phyloP scores from a whole-genome alignment of 2,888 invertebrate species.

The Trisateles emortualis region DNA sequence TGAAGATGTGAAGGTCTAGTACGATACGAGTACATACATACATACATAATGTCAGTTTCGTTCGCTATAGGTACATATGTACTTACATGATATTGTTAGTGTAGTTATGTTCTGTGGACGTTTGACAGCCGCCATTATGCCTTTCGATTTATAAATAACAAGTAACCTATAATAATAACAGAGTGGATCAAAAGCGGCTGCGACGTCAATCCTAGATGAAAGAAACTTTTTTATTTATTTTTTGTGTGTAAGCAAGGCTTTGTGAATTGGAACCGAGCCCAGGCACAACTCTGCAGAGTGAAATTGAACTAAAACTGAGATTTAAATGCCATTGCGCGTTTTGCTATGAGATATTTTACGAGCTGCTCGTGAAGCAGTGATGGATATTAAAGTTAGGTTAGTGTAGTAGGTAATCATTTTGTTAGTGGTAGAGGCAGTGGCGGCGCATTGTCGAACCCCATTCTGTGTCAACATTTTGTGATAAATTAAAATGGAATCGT shows the following conservation, averaged over 20 bases:
- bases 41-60: too few species aligned
- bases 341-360: background rate
- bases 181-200: conserved; percentile 50
- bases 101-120: conserved; percentile 28
- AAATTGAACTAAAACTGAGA: background rate
- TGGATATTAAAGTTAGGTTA: background rate
- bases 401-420: background rate
- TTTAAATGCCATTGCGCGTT: conserved; percentile 15
- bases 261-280: conserved; percentile 40
- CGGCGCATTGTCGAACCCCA: conserved; percentile 41
- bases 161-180: conserved; percentile 56
- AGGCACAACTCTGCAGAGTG: conserved; percentile 15
- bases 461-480: conserved; percentile 47
- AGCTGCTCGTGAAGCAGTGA: conserved; percentile 1
- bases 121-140: conserved; percentile 34
- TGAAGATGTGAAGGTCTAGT: too few species aligned
- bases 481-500: conserved; percentile 48
- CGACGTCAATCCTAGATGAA: conserved; percentile 63
- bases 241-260: conserved; percentile 48
- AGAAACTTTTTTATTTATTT: conserved; percentile 53
- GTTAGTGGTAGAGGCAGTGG: conserved; percentile 12
- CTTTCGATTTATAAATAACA: conserved; percentile 47
- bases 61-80: too few species aligned
- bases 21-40: too few species aligned
- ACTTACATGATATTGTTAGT: conserved; percentile 21